Percentiles rank a stretch among this genome's conserved stretches.
Conservation (phyloP, 2,888 invertebrate genomes). For the Sylvicola fuscatus region DNA sequence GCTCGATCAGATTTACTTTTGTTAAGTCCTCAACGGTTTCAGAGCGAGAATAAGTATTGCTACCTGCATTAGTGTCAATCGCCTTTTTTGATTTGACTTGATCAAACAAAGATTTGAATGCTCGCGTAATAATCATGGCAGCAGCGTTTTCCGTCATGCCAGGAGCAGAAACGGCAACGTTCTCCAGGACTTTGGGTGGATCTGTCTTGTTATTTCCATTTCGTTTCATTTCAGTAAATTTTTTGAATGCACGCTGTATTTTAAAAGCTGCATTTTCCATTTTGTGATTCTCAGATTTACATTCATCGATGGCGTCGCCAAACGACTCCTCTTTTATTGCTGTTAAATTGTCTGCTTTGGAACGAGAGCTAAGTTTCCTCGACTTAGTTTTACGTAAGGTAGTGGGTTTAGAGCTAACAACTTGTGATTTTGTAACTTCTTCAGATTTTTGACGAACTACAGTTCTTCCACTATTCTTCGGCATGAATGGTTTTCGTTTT, state of each 20-base stretch:
- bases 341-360: constrained; percentile 5
- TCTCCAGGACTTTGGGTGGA: no score
- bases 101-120: constrained; percentile 30
- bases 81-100: no score
- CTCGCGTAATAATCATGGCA: constrained; percentile 35
- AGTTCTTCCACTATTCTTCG: not conserved
- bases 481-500: not conserved
- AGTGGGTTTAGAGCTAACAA: not conserved
- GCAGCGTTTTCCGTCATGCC: constrained; percentile 30
- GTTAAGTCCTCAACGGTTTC: constrained; percentile 4
- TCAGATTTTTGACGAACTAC: not conserved
- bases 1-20: constrained; percentile 1
- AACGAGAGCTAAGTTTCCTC: constrained; percentile 5
- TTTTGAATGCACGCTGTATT: constrained; percentile 1
- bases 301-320: constrained; percentile 1
- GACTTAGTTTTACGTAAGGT: not conserved
- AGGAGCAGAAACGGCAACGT: constrained; percentile 6
- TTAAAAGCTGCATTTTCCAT: constrained; percentile 1
- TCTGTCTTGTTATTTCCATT: no score
- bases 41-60: not conserved
- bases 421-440: not conserved
- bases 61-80: no score
- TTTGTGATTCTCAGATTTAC: not conserved
- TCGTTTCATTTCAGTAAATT: not conserved
- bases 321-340: constrained; percentile 5